Base-by-base conservation (phyloP, 2,888 invertebrate genomes). In the Hemaris fuciformis region DNA sequence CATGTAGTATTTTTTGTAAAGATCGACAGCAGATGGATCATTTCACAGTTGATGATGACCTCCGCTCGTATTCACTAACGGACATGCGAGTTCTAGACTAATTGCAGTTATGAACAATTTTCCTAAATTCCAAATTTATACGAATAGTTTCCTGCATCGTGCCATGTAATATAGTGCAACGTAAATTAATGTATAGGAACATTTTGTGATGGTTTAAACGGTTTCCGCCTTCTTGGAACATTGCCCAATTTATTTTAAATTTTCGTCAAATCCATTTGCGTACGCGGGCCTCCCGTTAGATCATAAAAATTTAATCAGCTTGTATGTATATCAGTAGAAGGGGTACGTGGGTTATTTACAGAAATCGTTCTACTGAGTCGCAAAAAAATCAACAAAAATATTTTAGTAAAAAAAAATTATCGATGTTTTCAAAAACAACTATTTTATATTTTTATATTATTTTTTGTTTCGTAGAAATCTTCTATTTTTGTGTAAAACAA, bases 211-310 rank as follows among this genome's bases (percentile, higher is more conserved):
- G 76, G 72, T 72, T 73, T 74, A 66, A 71, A 72, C 71, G 68
- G 75, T 80, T 83, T 80, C 75, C 77, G 68, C 66, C 66, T 61
- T 66, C 41, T 86, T 88, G 88, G 88, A 81, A 62, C 71, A 68
- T 69, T 86, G 88, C 88, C 88, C 84, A 81, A 81, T 83, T 78
- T 69, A 72, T 80, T 80, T 75, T 74, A 79, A 80, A 84, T 79
- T 79, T 83, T 77, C 87, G 86, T 87, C 87, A 84, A 83, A 75
- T 77, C 81, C 83, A 83, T 84, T 83, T 79, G 79, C 79, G 83
- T 79, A 63, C 25, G 61, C 59, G 69, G 70, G 72, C 69, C 77
- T 77, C 74, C 77, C 69, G 76, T 76, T 76, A 69, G 70, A 77
- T 70, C 77, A 70, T 78, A 74, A 78, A 83, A 79, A 80, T 80